Conservation (phyloP, 2,888 invertebrate species). For the Nematopogon swammerdamellus region DNA sequence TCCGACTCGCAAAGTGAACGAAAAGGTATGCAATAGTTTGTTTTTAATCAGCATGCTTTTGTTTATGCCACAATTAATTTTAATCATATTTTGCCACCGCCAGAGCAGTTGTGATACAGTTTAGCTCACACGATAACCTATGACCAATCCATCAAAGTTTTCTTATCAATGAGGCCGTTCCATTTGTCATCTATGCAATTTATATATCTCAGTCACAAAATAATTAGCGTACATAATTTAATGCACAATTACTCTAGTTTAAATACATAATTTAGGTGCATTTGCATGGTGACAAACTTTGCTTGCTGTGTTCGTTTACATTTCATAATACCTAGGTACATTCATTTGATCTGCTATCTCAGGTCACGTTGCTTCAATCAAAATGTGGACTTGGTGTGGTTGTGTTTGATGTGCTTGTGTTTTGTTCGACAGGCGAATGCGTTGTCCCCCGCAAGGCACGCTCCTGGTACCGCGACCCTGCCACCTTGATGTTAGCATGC, state of each 20-base stretch:
- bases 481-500: conserved; percentile 73
- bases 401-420: conserved; percentile 9
- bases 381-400: too few relatives aligned
- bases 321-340: too few relatives aligned
- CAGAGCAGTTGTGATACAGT: too few relatives aligned
- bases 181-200: background rate
- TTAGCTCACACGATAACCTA: background rate
- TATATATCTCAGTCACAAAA: too few relatives aligned
- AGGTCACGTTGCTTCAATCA: too few relatives aligned
- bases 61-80: background rate
- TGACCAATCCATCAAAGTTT: background rate
- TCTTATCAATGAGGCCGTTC: background rate
- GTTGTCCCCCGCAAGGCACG: conserved; percentile 14
- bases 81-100: too few relatives aligned
- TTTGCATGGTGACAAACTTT: too few relatives aligned
- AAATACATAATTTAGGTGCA: too few relatives aligned
- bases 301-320: too few relatives aligned
- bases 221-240: too few relatives aligned
- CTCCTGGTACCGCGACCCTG: conserved; percentile 58
- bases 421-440: conserved; percentile 43
- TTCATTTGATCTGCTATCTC: too few relatives aligned
- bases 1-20: conserved; percentile 45
- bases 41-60: conserved; percentile 1
- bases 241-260: background rate
- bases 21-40: conserved; percentile 34